Conservation (phyloP, 2,113 vertebrate species). For the Oncorhynchus gorbuscha region DNA sequence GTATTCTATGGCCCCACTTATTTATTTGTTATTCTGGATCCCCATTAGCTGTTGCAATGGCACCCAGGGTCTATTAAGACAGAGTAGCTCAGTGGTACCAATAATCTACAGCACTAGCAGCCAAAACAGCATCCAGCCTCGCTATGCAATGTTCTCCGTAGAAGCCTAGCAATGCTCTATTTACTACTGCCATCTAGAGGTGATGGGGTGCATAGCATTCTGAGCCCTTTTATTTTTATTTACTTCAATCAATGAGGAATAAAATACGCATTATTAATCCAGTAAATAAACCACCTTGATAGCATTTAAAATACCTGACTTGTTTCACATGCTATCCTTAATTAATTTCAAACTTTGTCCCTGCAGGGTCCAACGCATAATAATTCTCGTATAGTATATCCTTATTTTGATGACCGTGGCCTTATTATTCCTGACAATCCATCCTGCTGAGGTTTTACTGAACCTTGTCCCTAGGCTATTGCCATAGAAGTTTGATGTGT, state of each 20-base stretch:
- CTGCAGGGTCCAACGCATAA: too few species aligned
- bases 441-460: background rate
- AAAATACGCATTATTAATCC: background rate
- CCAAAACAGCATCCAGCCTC: background rate
- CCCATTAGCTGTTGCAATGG: too few species aligned
- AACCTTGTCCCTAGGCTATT: too few species aligned
- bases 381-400: background rate
- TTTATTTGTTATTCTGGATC: too few species aligned
- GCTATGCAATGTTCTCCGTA: background rate
- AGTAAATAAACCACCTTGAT: background rate
- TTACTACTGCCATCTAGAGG: constrained; percentile 68
- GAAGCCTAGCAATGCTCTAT: constrained; percentile 40
- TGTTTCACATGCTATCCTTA: too few species aligned
- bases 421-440: background rate
- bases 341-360: too few species aligned
- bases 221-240: background rate
- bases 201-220: constrained; percentile 6
- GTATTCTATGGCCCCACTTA: background rate
- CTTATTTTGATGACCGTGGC: background rate
- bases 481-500: too few species aligned
- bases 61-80: background rate
- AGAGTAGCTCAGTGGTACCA: background rate
- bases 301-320: background rate
- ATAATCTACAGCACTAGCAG: background rate
- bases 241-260: background rate